Evolutionary conservation across 2,888 invertebrate genomes (phyloP).

Genomic region (Hirtodrosophila histrioides): DNA sequence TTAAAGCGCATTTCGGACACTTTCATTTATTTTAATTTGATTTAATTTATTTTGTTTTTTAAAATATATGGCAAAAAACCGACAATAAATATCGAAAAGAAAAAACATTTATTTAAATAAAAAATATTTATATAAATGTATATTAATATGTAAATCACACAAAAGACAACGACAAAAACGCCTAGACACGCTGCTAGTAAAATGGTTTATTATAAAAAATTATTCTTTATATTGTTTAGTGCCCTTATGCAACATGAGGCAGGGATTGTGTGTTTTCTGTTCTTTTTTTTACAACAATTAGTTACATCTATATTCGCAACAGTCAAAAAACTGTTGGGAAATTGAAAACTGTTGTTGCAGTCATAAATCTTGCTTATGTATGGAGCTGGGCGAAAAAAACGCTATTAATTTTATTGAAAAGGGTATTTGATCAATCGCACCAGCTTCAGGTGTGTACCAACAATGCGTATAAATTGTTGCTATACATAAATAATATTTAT

Average conservation of each 20-base stretch:
- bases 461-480: constrained; percentile 42
- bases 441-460: constrained; percentile 31
- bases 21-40: constrained; percentile 49
- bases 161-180: constrained; percentile 48
- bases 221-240: constrained; percentile 7
- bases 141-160: constrained; percentile 44
- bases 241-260: constrained; percentile 18
- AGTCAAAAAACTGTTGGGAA: constrained; percentile 9
- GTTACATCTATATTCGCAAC: constrained; percentile 25
- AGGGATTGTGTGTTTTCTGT: constrained; percentile 5
- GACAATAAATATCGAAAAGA: constrained; percentile 10
- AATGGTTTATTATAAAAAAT: constrained; percentile 16
- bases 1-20: constrained; percentile 29
- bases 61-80: constrained; percentile 26
- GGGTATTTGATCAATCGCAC: constrained; percentile 55
- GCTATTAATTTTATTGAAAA: constrained; percentile 73
- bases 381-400: constrained; percentile 5
- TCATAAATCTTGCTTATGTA: constrained; percentile 59
- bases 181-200: constrained; percentile 42
- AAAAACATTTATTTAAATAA: constrained; percentile 45
- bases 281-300: constrained; percentile 39
- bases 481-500: constrained; percentile 49
- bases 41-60: constrained; percentile 41
- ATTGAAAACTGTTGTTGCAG: constrained; percentile 48
- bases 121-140: constrained; percentile 20